Evolutionary conservation across 2,113 vertebrate species (phyloP), one percentile per base, ranked within the genome.

Genomic region (Galemys pyrenaicus): DNA sequence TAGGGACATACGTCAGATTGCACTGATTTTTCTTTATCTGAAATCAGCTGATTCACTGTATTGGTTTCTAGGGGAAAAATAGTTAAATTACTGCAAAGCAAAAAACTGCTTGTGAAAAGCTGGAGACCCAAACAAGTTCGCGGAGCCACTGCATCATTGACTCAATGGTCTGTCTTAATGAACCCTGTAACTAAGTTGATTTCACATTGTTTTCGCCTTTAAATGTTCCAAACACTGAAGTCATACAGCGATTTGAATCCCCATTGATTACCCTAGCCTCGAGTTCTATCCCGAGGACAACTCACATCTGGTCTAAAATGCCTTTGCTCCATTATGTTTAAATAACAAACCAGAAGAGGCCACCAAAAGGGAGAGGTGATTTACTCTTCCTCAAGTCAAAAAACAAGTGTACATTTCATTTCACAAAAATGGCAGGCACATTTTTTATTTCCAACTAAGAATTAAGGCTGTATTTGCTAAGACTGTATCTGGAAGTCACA

Each of bases 101-200:
- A 35, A 87, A 84, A 94, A 81, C 56, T 56, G 71, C 56, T 91
- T 92, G 94, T 85, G 87, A 94, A 96, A 95, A 81, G 20, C 70
- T 44, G 46, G 54, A 84, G 67, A 92, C n/a, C 62, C 80, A 67
- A 74, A 87, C 19, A 4, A 93, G 84, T 37, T 44, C 60, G 91
- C 20, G 49, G 75, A 89, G 70, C n/a, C 41, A 16, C 0, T 62
- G 68, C 13, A 6, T 85, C 93, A 91, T 41, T 85, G 88, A 94
- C 92, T 92, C 81, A 68, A 85, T 28, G 44, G 78, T 64, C 91
- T 54, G 11, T 92, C 74, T 89, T 94, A 95, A 82, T 86, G 91
- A 96, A 70, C 68, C 89, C 39, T 86, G 71, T 60, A 83, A 75
- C 62, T 74, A 83, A 65, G 30, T 87, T 91, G 74, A 79, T 56